These are phyloP conservation scores for Xestia rhomboidea DNA, from an alignment of 2,888 invertebrate genomes.

Conservation along the genomic window DNA sequence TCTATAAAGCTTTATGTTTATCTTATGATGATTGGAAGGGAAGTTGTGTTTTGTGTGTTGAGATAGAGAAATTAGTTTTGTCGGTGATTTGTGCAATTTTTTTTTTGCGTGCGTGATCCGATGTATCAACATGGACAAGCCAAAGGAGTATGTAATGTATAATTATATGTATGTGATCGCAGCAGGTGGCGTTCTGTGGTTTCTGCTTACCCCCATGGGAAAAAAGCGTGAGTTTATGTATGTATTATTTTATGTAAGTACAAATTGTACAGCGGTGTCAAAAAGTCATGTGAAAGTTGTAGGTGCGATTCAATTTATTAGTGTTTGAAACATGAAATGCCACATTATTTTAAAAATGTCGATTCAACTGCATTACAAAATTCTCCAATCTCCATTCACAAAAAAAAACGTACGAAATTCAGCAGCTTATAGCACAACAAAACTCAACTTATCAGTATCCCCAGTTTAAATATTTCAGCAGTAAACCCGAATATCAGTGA, in stretches of 20 bases:
- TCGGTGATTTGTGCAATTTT: neutral
- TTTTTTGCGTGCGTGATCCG: too few relatives aligned
- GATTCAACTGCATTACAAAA: neutral
- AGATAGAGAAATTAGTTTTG: neutral
- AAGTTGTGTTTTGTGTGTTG: neutral
- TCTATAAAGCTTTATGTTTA: conserved; percentile 44
- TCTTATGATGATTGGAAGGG: conserved; percentile 33
- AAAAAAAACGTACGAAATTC: neutral
- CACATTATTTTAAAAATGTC: neutral
- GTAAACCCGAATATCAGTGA: conserved; percentile 39
- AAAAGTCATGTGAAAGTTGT: neutral
- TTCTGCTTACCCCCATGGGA: too few relatives aligned
- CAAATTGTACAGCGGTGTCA: neutral
- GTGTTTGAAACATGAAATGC: neutral
- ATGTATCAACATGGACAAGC: too few relatives aligned
- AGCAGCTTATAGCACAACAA: neutral
- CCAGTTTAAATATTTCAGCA: conserved; percentile 48
- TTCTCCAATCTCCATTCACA: neutral
- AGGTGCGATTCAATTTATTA: neutral
- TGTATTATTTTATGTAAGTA: neutral
- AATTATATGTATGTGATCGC: too few relatives aligned
- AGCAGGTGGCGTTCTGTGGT: too few relatives aligned
- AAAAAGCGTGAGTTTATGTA: too few relatives aligned
- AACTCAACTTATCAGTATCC: conserved; percentile 29
- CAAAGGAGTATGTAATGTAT: too few relatives aligned